Evolutionary conservation across 1,140 invertebrate species (phyloP), one percentile per base, ranked within the genome.

Genomic region (Drosophila trapezifrons): DNA sequence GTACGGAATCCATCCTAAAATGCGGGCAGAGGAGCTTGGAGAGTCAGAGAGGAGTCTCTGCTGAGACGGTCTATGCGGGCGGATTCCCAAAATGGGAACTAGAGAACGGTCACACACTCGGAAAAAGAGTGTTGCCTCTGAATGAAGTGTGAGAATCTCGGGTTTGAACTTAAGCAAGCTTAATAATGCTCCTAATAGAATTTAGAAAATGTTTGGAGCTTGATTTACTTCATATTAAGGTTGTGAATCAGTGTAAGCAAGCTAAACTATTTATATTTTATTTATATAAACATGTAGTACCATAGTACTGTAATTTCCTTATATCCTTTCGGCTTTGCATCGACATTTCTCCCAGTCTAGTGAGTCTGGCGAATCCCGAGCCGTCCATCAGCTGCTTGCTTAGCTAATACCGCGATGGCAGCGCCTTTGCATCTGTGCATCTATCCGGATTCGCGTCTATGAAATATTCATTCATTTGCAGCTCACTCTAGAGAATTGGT

Each of bases 401-500:
- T 66, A 64, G 77, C 72, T 59, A 58, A 80, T 62, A 56, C 54
- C 55, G 57, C 63, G 70, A 15, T 17, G 46, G 67, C 54, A 45
- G 43, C 13, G 43, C 42, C 20, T 62, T 59, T 86, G 59, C 74
- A 79, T 87, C 83, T 80, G 73, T 76, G 84, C 84, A 87, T 82
- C 78, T 73, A 64, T 54, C 49, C 83, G 75, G 40, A 66, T 45
- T 67, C 78, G 73, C 82, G 69, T 75, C 82, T 80, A 89, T 87
- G 83, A 87, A 87, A 87, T 87, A 87, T 87, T 89, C 83, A 87
- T 83, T 83, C 84, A 87, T 87, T 87, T 87, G 76, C 84, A 89
- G 69, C 72, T 89, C 67, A 78, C 84, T 64, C 62, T 56, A 42
- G 83, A 83, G 83, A 80, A 89, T 89, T 89, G 79, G 81, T 75